Conservation (phyloP, 2,797 vertebrate genomes). For the Myotis vivesi region DNA sequence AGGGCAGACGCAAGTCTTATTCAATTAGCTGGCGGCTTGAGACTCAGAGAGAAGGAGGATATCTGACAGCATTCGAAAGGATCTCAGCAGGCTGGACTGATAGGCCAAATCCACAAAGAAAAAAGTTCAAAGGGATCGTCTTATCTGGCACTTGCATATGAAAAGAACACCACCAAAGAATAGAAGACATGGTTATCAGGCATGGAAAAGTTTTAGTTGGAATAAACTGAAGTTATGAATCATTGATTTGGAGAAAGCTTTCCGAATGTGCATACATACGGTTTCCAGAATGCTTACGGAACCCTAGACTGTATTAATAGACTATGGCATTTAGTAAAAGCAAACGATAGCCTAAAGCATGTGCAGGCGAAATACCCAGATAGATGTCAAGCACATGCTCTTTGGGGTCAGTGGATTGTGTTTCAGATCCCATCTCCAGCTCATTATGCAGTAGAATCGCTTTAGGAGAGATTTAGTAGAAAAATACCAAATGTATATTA, state of each 20-base stretch:
- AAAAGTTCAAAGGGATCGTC: slow-evolving; percentile 45
- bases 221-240: slow-evolving; percentile 68
- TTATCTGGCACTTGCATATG: slow-evolving; percentile 24
- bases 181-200: slow-evolving; percentile 41
- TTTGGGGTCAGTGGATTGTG: slow-evolving; percentile 2
- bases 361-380: slow-evolving; percentile 30
- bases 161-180: slow-evolving; percentile 42
- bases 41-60: background rate
- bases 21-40: slow-evolving; percentile 69
- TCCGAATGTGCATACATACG: slow-evolving; percentile 45
- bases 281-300: slow-evolving; percentile 62
- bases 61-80: slow-evolving; percentile 50
- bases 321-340: slow-evolving; percentile 61
- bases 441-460: background rate
- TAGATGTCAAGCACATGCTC: slow-evolving; percentile 55
- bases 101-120: slow-evolving; percentile 40
- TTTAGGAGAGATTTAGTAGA: background rate
- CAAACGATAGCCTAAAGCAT: slow-evolving; percentile 39
- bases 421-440: slow-evolving; percentile 10
- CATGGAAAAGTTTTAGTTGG: slow-evolving; percentile 56
- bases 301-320: slow-evolving; percentile 63
- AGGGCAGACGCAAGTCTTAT: slow-evolving; percentile 59
- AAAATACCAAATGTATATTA: background rate
- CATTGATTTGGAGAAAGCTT: slow-evolving; percentile 56
- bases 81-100: slow-evolving; percentile 46